Conservation (phyloP, 2,888 invertebrate genomes). For the Drosophila dives region DNA sequence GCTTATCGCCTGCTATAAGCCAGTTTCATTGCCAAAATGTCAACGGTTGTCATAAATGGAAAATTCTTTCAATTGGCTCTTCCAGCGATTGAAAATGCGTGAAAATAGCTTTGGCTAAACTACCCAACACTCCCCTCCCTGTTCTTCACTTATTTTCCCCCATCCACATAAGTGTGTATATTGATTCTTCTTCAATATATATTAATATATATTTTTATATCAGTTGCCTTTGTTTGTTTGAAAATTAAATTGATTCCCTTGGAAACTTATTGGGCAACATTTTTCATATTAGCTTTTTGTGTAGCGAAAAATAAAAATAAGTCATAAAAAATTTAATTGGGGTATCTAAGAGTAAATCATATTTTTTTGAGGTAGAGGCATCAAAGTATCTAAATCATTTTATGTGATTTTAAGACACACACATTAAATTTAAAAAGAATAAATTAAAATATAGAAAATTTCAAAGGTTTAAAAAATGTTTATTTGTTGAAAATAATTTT, state of each 20-base stretch:
- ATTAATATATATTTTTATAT: conserved; percentile 8
- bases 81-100: conserved; percentile 36
- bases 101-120: conserved; percentile 24
- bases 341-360: neutral
- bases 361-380: neutral
- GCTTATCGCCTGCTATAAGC: conserved; percentile 31
- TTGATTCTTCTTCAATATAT: conserved; percentile 24
- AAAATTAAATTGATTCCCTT: conserved; percentile 10
- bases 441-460: too few relatives aligned
- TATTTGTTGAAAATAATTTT: too few relatives aligned
- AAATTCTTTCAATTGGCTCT: conserved; percentile 40
- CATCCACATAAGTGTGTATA: conserved; percentile 10
- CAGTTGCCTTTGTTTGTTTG: conserved; percentile 7
- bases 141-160: neutral
- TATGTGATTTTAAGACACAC: neutral
- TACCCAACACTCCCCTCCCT: neutral
- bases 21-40: conserved; percentile 34
- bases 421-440: too few relatives aligned
- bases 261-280: neutral
- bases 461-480: too few relatives aligned
- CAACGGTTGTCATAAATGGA: conserved; percentile 46
- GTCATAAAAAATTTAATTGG: neutral
- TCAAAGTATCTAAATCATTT: too few relatives aligned
- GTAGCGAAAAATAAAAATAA: neutral
- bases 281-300: neutral